Percentiles rank a stretch among this genome's conserved stretches.
Conservation (phyloP, 2,888 invertebrate genomes). For the Pandemis heparana region DNA sequence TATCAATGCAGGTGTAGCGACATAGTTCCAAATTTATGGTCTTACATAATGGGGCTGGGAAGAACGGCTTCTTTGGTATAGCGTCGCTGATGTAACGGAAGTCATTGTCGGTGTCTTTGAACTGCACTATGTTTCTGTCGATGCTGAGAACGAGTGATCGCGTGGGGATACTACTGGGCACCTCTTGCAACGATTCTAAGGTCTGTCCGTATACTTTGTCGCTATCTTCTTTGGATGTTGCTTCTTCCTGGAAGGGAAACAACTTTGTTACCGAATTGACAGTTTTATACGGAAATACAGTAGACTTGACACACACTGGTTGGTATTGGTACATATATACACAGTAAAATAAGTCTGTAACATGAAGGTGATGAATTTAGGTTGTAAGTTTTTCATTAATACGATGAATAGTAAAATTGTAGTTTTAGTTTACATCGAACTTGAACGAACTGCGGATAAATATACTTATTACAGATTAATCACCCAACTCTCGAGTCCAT, state of each 20-base stretch:
- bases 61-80: conserved; percentile 76
- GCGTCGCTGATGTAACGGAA: conserved; percentile 82
- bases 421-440: no score
- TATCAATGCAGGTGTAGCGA: background rate
- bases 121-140: conserved; percentile 69
- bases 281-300: no score
- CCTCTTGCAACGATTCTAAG: conserved; percentile 65
- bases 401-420: no score
- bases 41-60: conserved; percentile 82
- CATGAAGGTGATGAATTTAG: no score
- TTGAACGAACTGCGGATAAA: no score
- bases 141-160: conserved; percentile 76
- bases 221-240: conserved; percentile 37
- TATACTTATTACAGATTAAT: no score
- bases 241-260: conserved; percentile 19
- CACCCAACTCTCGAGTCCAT: no score
- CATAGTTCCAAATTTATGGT: conserved; percentile 39
- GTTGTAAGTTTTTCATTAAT: no score
- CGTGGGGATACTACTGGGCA: conserved; percentile 52
- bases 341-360: no score
- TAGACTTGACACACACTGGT: no score
- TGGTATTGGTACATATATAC: no score
- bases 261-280: background rate
- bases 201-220: conserved; percentile 65
- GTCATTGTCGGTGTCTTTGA: conserved; percentile 79